These are phyloP conservation scores for Eupristina koningsbergeri DNA, from an alignment of 1,140 invertebrate species.

Conservation along the genomic window DNA sequence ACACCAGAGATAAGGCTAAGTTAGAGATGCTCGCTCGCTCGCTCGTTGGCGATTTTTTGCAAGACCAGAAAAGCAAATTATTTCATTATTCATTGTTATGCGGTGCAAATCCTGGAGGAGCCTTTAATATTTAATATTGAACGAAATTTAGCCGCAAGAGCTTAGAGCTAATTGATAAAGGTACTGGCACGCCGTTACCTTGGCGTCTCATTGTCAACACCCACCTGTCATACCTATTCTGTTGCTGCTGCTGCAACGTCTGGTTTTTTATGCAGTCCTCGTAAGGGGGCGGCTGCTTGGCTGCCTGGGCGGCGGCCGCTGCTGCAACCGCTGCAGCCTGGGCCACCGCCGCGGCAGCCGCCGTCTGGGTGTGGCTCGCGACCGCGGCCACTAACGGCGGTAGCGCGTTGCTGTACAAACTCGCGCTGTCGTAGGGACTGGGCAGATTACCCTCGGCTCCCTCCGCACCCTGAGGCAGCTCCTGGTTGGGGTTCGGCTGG, in stretches of 20 bases:
- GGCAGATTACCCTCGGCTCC: conserved; percentile 75
- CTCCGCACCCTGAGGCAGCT: conserved; percentile 80
- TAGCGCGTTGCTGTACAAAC: conserved; percentile 85
- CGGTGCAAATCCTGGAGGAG: too few relatives aligned
- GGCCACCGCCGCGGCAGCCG: conserved; percentile 11
- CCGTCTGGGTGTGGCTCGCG: conserved; percentile 55
- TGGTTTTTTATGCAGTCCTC: conserved; percentile 89
- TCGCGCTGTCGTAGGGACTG: conserved; percentile 85
- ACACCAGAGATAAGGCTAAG: background rate
- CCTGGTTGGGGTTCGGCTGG: conserved; percentile 72
- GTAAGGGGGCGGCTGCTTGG: conserved; percentile 88
- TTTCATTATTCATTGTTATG: too few relatives aligned
- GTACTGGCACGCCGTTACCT: too few relatives aligned
- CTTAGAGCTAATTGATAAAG: too few relatives aligned
- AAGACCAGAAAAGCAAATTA: too few relatives aligned
- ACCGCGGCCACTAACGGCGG: conserved; percentile 77
- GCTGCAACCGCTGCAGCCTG: conserved; percentile 35
- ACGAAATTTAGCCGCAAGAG: too few relatives aligned
- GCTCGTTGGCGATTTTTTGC: too few relatives aligned
- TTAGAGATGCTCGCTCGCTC: background rate
- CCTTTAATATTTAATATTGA: too few relatives aligned
- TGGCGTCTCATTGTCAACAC: background rate
- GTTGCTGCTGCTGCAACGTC: conserved; percentile 70
- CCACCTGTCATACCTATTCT: conserved; percentile 40
- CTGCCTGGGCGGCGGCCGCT: conserved; percentile 46